Conservation (phyloP, 2,113 vertebrate genomes). For the Tragelaphus buxtoni region DNA sequence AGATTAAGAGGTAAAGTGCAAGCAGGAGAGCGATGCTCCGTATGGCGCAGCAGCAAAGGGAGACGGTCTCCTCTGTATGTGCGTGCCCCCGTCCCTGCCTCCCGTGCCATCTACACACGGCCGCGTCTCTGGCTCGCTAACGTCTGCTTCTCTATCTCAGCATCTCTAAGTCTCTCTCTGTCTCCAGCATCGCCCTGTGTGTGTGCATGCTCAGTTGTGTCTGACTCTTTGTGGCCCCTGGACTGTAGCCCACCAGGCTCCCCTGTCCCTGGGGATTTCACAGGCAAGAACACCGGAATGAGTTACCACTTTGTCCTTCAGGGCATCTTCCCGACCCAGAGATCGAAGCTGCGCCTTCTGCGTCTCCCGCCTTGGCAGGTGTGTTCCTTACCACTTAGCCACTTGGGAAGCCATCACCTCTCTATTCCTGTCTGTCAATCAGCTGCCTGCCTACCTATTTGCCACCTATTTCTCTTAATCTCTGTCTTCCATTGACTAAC, state of each 20-base stretch:
- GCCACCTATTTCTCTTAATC: neutral
- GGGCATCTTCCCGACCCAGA: neutral
- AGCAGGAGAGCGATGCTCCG: neutral
- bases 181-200: neutral
- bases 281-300: neutral
- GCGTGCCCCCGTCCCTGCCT: too few species aligned
- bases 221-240: neutral
- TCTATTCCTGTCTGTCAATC: neutral
- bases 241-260: neutral
- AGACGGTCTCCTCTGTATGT: too few species aligned
- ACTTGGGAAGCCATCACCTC: neutral
- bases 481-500: neutral
- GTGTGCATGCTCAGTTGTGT: fast-evolving
- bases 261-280: neutral
- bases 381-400: neutral
- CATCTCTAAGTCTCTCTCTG: neutral
- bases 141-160: fast-evolving
- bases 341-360: neutral
- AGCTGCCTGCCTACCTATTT: neutral
- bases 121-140: fast-evolving
- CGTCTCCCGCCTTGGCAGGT: fast-evolving
- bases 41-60: fast-evolving
- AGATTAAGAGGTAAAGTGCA: neutral
- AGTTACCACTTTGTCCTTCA: neutral
- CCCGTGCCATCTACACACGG: neutral